phyloP scores from a whole-genome alignment of 2,113 vertebrate genomes.

The Sphaerodactylus townsendi region DNA sequence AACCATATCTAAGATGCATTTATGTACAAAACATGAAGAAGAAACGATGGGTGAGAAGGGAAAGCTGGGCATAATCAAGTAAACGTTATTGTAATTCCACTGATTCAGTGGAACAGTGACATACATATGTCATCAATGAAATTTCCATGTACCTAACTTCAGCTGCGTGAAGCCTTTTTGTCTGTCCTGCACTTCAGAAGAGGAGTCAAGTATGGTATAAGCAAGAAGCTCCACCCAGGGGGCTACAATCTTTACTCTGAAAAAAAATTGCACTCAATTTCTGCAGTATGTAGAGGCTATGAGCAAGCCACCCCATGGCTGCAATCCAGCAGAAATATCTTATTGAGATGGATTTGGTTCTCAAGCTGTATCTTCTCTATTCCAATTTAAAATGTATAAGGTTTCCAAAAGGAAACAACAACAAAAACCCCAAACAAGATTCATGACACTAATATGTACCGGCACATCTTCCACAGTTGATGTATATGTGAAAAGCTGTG shows the following conservation, averaged over 20 bases:
- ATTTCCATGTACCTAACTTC: background rate
- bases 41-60: accelerated
- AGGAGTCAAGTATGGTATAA: background rate
- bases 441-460: slow-evolving; percentile 75
- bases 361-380: background rate
- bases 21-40: background rate
- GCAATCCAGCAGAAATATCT: background rate
- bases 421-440: background rate
- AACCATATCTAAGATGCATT: background rate
- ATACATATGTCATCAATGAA: background rate
- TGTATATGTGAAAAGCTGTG: slow-evolving; percentile 87
- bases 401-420: background rate
- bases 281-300: background rate
- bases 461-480: slow-evolving; percentile 85
- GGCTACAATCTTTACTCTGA: background rate
- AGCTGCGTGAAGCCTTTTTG: too few relatives aligned
- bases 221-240: background rate
- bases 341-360: background rate
- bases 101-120: background rate
- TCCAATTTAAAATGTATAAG: background rate
- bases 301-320: background rate
- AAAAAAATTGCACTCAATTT: too few relatives aligned
- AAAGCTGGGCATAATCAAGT: background rate
- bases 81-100: background rate
- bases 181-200: background rate